Base-by-base conservation (phyloP, 2,797 vertebrate species). In the Spatula clypeata region DNA sequence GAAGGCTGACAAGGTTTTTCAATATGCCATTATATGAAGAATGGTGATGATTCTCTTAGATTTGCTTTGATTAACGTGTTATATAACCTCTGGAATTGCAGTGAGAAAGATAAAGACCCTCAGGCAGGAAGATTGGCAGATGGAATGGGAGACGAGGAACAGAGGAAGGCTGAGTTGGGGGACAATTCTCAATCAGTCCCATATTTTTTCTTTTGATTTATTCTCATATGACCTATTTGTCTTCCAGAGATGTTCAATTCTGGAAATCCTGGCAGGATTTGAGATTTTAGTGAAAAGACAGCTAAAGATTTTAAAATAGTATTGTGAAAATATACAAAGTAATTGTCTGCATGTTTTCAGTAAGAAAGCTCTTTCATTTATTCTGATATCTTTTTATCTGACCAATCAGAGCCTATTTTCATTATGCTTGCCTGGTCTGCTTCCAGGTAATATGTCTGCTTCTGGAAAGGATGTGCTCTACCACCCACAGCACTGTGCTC, bases 1-100 rank as follows among this genome's bases (percentile, higher is more conserved):
- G 79, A 51, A 72, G 9, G 42, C 32, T 65, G 10, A 13, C 26
- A 69, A 80, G 17, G 34, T 66, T 94, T 95, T 86, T 87, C 38
- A 74, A 64, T 42, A 76, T 67, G 54, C 5, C 13, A 24, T 71
- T 77, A 91, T 91, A 85, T 42, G 32, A 87, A 89, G 69, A 76
- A 19, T 29, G 44, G 34, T 76, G 47, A 89, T 73, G 21, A 29
- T 31, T 90, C 70, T 51, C 12, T 55, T n/a, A 80, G 32, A 76
- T 87, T 61, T 87, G 14, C 64, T 88, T 94, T 94, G 80, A 87
- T 82, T 27, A 90, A 60, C 0, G 1, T 45, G 6, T 90, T 85
- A 65, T 16, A 45, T 76, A 94, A 88, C 1, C 2, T 5, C 49
- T 74, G 42, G 66, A 67, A 91, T 73, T 74, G 76, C 12, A 76